Evolutionary conservation across 2,888 invertebrate genomes (phyloP), one percentile per base, ranked within the genome.

Genomic region (Nyleta sp.): DNA sequence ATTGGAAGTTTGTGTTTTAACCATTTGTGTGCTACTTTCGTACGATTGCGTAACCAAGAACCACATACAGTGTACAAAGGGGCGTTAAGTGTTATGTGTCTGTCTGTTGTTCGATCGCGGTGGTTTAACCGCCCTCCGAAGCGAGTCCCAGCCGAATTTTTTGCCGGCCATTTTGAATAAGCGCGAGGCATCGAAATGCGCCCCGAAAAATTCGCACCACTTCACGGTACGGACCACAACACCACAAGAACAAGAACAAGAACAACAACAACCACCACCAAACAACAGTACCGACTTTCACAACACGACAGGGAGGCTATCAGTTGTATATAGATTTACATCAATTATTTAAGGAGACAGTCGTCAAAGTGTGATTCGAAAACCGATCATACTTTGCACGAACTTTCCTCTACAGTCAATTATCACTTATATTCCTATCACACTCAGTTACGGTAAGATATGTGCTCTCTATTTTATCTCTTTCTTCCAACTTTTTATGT

Each of bases 61-160:
- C 11, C 57, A 60, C 17, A 60, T 68, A 68, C 71, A 50, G 28
- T 68, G 44, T 73, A 73, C 60, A 48, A 73, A 67, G 24, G 10
- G 67, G 50, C 67, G 59, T 80, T 77, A 71, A 59, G 83, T 85
- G 85, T 87, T 86, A 86, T 86, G 86, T 87, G 86, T 86, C 86
- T 86, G 86, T 86, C 85, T 84, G 77, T 85, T 84, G 81, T 79
- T 74, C 38, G 52, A 64, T 71, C 60, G 78, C 79, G 77, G 55
- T 74, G 77, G 50, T 80, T 67, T 38, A 8, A 31, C 53, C 52
- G 60, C 53, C 40, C 57, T 40, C 44, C 15, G 80, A 81, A 81
- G 80, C 81, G 72, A 70, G 81, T 80, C 81, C 78, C 81, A 78
- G 78, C 53, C 53, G 57, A 62, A 40, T 68, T 68, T 59, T 73